phyloP scores from a whole-genome alignment of 2,888 invertebrate species.

The Lepidochrysops patricia region DNA sequence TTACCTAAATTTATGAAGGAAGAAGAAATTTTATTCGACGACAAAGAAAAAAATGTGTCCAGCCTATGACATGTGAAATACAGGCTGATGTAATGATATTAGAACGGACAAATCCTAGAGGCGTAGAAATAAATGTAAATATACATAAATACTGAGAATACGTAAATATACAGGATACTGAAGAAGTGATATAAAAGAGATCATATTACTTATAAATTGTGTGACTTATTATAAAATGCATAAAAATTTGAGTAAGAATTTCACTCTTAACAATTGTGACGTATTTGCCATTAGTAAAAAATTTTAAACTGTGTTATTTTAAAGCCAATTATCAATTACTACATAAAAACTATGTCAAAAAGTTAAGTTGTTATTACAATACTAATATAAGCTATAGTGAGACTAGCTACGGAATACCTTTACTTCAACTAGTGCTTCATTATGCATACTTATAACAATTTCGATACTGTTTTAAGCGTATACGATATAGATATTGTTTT shows the following conservation, averaged over 20 bases:
- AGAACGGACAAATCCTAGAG: conserved; percentile 38
- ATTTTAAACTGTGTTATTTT: conserved; percentile 35
- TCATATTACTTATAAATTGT: conserved; percentile 31
- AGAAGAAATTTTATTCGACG: conserved; percentile 32
- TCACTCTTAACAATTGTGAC: conserved; percentile 70
- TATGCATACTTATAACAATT: conserved; percentile 26
- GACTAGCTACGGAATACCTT: conserved; percentile 23
- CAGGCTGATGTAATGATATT: conserved; percentile 35
- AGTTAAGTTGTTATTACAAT: conserved; percentile 19
- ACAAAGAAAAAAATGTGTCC: conserved; percentile 38
- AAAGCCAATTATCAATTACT: conserved; percentile 26
- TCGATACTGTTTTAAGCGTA: conserved; percentile 30
- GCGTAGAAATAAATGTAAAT: conserved; percentile 37
- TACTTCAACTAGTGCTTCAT: conserved; percentile 22
- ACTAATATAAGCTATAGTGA: conserved; percentile 27
- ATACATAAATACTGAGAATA: conserved; percentile 33
- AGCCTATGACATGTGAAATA: conserved; percentile 39
- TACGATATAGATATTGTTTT: conserved; percentile 36
- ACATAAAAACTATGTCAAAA: conserved; percentile 20
- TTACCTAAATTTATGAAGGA: not conserved
- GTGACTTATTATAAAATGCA: conserved; percentile 40
- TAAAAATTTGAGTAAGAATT: conserved; percentile 36
- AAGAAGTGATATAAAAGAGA: conserved; percentile 36
- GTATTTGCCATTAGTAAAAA: conserved; percentile 72
- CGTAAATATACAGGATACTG: conserved; percentile 31